These are phyloP conservation scores for Cyclophora albipunctata DNA, from an alignment of 2,888 invertebrate genomes.

Conservation along the genomic window DNA sequence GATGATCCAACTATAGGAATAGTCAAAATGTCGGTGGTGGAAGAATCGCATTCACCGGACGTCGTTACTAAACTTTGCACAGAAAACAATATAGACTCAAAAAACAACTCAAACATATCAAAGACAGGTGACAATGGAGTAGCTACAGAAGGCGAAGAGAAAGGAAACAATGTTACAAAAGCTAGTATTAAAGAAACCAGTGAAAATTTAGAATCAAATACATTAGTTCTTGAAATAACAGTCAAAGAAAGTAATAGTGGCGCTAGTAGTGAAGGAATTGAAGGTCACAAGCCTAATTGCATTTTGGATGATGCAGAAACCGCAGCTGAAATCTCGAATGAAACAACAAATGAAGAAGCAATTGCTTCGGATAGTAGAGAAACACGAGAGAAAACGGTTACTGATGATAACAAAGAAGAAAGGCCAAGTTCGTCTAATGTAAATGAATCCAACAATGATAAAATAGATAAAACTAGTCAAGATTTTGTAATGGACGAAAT, in stretches of 20 bases:
- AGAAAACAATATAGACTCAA: no score
- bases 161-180: constrained; percentile 26
- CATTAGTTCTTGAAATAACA: constrained; percentile 5
- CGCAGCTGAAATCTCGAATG: no score
- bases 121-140: constrained; percentile 16
- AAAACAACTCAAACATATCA: no score
- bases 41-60: constrained; percentile 17
- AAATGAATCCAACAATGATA: neutral
- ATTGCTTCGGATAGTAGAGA: no score
- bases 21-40: constrained; percentile 48
- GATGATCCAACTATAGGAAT: constrained; percentile 41
- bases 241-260: constrained; percentile 12
- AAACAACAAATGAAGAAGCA: no score
- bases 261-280: neutral
- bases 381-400: no score
- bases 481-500: no score
- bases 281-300: neutral
- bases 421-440: neutral
- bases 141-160: constrained; percentile 25
- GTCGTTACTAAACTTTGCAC: neutral
- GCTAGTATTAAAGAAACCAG: constrained; percentile 26
- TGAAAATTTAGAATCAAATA: constrained; percentile 8
- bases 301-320: no score
- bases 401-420: no score
- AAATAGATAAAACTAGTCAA: no score